Evolutionary conservation across 1,140 invertebrate species (phyloP).

Genomic region (Nephotettix cincticeps): DNA sequence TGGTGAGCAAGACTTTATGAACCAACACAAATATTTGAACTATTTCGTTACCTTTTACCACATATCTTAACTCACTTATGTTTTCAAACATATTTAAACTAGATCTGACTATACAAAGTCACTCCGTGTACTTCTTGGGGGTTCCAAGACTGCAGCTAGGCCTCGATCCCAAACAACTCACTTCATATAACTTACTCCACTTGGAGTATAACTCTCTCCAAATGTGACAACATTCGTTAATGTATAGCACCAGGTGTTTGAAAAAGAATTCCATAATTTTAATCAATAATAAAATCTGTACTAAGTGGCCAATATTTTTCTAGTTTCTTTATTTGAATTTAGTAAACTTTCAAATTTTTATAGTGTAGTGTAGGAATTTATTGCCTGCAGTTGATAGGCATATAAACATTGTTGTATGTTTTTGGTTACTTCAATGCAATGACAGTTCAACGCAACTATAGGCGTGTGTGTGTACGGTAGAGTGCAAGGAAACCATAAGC

Average conservation of each 20-base stretch:
- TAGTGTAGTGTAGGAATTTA: neutral
- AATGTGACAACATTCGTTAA: too few species aligned
- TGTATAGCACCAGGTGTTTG: slow-evolving; percentile 4
- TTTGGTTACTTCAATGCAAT: neutral
- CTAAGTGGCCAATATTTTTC: neutral
- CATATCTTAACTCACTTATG: too few species aligned
- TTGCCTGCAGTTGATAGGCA: neutral
- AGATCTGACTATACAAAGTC: too few species aligned
- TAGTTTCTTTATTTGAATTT: neutral
- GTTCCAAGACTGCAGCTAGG: too few species aligned
- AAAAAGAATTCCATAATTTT: neutral
- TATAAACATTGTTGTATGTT: neutral
- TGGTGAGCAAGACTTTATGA: too few species aligned
- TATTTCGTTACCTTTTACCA: too few species aligned
- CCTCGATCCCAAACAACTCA: too few species aligned
- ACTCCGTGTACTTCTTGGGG: too few species aligned
- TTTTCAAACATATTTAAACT: too few species aligned
- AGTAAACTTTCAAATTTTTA: neutral
- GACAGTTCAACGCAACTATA: neutral
- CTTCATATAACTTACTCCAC: too few species aligned
- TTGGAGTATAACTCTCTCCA: too few species aligned
- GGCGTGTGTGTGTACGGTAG: neutral
- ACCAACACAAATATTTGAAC: too few species aligned
- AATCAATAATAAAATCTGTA: neutral
- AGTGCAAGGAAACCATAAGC: neutral